phyloP scores from a whole-genome alignment of 30 jellyfish, hydroid and myxozoan species.

The Clytia hemisphaerica region DNA sequence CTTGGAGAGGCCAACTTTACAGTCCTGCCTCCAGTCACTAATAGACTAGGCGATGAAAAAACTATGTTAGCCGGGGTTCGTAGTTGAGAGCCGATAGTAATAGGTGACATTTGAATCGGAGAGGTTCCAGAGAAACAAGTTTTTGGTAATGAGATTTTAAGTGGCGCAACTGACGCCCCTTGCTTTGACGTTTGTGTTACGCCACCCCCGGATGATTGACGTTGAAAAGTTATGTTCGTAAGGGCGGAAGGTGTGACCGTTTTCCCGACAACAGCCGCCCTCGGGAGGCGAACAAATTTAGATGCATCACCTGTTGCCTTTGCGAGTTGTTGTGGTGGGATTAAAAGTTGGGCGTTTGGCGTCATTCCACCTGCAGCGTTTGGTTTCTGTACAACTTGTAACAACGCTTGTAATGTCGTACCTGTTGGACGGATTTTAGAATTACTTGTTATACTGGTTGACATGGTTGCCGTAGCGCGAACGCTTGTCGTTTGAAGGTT shows the following conservation, averaged over 20 bases:
- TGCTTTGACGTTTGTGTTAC: too few species aligned
- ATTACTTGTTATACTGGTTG: too few species aligned
- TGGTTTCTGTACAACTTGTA: constrained; percentile 12
- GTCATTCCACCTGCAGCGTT: not conserved
- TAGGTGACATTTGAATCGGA: too few species aligned
- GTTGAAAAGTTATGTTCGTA: not conserved
- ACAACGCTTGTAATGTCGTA: constrained; percentile 12
- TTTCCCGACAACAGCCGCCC: not conserved
- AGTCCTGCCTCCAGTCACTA: too few species aligned
- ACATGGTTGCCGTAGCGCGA: too few species aligned
- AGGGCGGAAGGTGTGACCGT: not conserved
- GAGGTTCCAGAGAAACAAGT: too few species aligned
- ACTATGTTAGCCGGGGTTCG: too few species aligned
- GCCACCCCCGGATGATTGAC: constrained; percentile 1
- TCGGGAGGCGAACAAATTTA: not conserved
- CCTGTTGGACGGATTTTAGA: too few species aligned
- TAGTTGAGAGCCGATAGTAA: too few species aligned
- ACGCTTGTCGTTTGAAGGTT: not conserved
- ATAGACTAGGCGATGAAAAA: too few species aligned
- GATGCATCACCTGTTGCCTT: not conserved
- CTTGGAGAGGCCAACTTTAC: too few species aligned
- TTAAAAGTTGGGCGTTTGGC: not conserved
- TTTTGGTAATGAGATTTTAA: constrained; percentile 28
- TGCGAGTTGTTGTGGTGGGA: not conserved
- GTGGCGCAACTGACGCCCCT: constrained; percentile 27